Percentiles rank a stretch among this genome's conserved stretches.
These are phyloP conservation scores for Ophioderma brevispina DNA, from an alignment of 35 echinoderm and acorn worm species.

Conservation along the genomic window DNA sequence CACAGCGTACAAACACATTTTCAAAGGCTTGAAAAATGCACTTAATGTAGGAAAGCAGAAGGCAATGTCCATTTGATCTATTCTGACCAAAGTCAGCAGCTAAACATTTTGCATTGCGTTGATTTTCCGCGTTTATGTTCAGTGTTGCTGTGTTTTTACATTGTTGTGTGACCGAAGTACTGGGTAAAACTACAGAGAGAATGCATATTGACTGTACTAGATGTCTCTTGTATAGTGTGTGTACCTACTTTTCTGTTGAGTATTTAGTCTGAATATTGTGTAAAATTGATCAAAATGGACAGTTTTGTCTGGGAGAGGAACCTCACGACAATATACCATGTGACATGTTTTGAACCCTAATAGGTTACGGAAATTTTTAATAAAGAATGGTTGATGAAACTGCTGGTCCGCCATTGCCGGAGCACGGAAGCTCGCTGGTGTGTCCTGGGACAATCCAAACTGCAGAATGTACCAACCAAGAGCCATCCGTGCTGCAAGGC, in stretches of 20 bases:
- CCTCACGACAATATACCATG: constrained; percentile 69
- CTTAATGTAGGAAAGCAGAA: no score
- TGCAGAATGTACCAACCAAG: constrained; percentile 98
- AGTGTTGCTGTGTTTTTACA: background rate
- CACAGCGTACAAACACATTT: no score
- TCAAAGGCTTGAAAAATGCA: no score
- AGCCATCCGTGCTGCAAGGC: constrained; percentile 99
- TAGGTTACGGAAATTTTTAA: constrained; percentile 40
- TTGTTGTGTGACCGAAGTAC: background rate
- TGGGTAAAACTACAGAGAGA: background rate
- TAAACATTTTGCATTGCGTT: background rate
- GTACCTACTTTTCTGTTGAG: background rate
- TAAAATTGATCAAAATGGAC: background rate
- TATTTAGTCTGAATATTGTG: background rate
- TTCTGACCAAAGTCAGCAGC: constrained; percentile 35
- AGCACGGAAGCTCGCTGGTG: constrained; percentile 96
- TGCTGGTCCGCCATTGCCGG: constrained; percentile 99
- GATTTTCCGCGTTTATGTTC: background rate
- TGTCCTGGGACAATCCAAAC: constrained; percentile 74
- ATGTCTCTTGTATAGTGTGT: background rate
- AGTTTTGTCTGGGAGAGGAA: constrained; percentile 8
- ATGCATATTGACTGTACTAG: background rate
- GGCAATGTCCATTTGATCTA: constrained; percentile 25
- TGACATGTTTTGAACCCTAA: constrained; percentile 94
- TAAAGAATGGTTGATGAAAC: constrained; percentile 65